Base-by-base conservation (phyloP, 2,797 vertebrate genomes). In the Chrysolophus pictus region DNA sequence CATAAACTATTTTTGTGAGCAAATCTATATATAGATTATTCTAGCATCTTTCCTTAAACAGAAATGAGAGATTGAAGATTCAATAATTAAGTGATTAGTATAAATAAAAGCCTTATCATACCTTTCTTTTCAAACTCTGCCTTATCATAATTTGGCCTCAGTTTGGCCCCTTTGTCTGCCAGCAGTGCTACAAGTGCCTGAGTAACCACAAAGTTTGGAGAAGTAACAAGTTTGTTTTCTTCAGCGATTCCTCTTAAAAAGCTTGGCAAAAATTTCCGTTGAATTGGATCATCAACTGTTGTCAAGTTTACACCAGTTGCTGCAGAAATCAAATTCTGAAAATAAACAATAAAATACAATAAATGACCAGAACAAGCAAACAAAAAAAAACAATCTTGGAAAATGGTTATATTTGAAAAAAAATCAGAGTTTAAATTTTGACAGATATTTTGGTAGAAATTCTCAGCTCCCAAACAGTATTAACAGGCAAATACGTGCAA, bases 241-340 rank as follows among this genome's bases (percentile, higher is more conserved):
- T 99, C 99, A 0, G 99, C 99, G 77, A 99, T 99, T 29, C 99
- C 98, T 16, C 99, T 98, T 87, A 99, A 98, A 94, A 99, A 99
- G 95, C 99, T 99, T 68, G 99, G 99, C 73, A 99, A 97, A 97
- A 99, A 99, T 96, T 99, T 99, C 71, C 99, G 98, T 94, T 99
- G 99, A 95, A 99, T 98, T 71, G 99, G 99, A 95, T 99, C 99
- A 63, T 99, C 99, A 23, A 99, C 99, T 1, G 99, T 99, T 69
- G 99, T 99, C 91, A 99, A 97, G 95, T 99, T 99, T 97, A 99
- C 99, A 94, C 99, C 99, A 12, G 99, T 99, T 44, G 99, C 99
- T 42, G 99, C 99, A 39, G 99, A 99, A 96, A 99, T 99, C 97
- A 99, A 97, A 97, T 99, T 99, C 99, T 99, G 95, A 88, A 83